These are phyloP conservation scores for Poeciliopsis prolifica DNA, from an alignment of 2,113 vertebrate species.

Conservation along the genomic window DNA sequence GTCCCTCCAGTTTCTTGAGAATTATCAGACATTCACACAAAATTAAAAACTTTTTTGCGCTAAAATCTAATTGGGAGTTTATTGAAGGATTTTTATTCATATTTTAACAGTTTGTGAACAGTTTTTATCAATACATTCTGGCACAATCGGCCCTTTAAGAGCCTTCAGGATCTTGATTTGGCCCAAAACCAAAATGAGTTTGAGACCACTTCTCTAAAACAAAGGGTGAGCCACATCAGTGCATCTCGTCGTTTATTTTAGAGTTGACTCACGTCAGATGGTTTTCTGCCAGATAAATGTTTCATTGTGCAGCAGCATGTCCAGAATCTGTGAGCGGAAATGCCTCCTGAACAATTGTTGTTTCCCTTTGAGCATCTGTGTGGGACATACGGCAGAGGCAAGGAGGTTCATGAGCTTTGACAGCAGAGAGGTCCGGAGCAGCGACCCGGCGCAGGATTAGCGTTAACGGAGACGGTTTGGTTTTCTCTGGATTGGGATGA, in stretches of 20 bases:
- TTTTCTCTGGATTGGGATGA: conserved; percentile 35
- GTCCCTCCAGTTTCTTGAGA: no score
- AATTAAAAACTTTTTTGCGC: no score
- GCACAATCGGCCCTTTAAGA: no score
- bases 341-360: conserved; percentile 32
- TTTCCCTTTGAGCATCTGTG: conserved; percentile 21
- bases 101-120: no score
- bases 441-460: conserved; percentile 22
- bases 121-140: no score
- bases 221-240: neutral
- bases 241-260: neutral
- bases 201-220: no score
- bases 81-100: no score
- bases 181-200: no score
- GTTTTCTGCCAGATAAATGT: neutral
- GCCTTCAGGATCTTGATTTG: no score
- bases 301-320: conserved; percentile 5
- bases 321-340: conserved; percentile 21
- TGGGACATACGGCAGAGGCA: conserved; percentile 23
- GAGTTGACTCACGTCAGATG: neutral
- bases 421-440: conserved; percentile 9
- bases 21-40: no score
- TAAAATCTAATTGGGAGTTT: no score
- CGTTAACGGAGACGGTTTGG: conserved; percentile 20
- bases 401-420: conserved; percentile 39